These are phyloP conservation scores for Lasioglossum zephyrum DNA, from an alignment of 2,888 invertebrate species.

Conservation along the genomic window DNA sequence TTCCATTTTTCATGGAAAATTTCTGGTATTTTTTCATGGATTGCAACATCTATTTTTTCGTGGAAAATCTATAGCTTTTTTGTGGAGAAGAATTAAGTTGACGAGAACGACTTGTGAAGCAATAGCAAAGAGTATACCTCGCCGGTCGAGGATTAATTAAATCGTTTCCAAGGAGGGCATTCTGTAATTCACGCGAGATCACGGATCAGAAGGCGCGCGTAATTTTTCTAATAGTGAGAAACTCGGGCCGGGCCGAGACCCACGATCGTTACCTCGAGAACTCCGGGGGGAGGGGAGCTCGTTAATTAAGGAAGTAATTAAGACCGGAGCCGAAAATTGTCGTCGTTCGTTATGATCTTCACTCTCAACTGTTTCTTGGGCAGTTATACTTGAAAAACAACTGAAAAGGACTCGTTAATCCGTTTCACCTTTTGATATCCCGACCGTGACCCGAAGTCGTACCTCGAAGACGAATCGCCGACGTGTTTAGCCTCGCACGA, in stretches of 20 bases:
- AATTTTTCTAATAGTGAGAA: conserved; percentile 29
- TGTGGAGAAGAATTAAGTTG: too few species aligned
- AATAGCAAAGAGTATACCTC: background rate
- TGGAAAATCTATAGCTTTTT: too few species aligned
- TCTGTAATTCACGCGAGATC: conserved; percentile 15
- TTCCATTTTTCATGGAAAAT: too few species aligned
- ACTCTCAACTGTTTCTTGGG: background rate
- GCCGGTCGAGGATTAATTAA: background rate
- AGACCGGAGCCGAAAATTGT: conserved; percentile 22
- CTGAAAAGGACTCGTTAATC: background rate
- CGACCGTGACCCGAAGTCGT: background rate
- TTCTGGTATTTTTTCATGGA: too few species aligned
- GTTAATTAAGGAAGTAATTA: conserved; percentile 52
- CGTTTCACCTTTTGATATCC: background rate
- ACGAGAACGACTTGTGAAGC: too few species aligned
- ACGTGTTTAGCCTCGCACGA: background rate
- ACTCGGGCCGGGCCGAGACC: background rate
- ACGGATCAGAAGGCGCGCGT: conserved; percentile 6
- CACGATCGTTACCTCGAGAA: conserved; percentile 15
- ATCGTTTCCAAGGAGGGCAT: background rate
- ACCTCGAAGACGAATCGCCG: background rate
- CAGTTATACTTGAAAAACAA: background rate
- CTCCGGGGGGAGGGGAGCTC: background rate
- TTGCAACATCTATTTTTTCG: too few species aligned
- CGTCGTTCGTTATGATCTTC: conserved; percentile 20